Evolutionary conservation across 1,140 invertebrate genomes (phyloP).

Genomic region (Stegodyphus dumicola): DNA sequence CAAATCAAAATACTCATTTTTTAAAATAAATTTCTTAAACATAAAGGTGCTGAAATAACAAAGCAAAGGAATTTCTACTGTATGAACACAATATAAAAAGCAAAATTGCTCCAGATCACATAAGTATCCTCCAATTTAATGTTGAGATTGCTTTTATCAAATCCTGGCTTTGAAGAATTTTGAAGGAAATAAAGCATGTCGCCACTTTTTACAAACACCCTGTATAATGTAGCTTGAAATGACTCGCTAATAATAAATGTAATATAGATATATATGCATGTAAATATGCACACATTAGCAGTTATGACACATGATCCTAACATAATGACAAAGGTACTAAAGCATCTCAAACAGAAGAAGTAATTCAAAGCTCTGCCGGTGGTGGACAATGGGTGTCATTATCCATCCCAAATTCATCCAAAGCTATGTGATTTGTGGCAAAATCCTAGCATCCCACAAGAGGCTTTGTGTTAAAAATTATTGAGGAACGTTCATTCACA

Average conservation of each 20-base stretch:
- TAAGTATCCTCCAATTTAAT: no score
- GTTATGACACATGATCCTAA: background rate
- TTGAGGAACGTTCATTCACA: conserved; percentile 74
- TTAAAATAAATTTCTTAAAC: no score
- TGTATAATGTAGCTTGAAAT: no score
- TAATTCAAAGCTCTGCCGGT: conserved; percentile 36
- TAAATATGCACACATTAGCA: conserved; percentile 10
- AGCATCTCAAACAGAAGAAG: conserved; percentile 30
- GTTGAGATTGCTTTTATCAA: no score
- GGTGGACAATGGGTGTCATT: conserved; percentile 14
- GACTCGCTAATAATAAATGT: background rate
- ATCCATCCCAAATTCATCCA: conserved; percentile 55
- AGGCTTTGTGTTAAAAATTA: conserved; percentile 72
- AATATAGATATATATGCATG: background rate
- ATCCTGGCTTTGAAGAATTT: no score
- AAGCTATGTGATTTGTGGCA: conserved; percentile 63
- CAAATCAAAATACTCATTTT: no score
- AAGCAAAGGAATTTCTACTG: no score
- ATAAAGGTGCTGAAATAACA: no score
- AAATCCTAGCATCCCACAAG: conserved; percentile 61
- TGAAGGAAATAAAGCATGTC: no score
- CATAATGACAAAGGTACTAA: conserved; percentile 47
- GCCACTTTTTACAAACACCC: no score
- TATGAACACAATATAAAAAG: no score
- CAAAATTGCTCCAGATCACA: no score